Evolutionary conservation across 2,113 vertebrate genomes (phyloP).

Genomic region (Protobothrops mucrosquamatus): DNA sequence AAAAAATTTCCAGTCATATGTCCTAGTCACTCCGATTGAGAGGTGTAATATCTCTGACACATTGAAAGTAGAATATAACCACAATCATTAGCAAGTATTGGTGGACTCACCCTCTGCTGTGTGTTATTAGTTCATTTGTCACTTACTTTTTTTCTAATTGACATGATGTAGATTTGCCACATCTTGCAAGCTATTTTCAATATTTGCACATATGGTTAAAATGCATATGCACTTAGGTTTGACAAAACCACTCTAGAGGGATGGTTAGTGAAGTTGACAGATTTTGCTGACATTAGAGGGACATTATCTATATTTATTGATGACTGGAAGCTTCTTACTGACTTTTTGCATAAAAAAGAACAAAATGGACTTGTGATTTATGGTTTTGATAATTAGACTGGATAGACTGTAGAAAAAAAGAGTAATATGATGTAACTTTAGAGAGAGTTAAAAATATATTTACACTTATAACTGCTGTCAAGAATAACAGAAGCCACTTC

Average conservation of each 20-base stretch:
- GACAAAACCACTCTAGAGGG: not conserved
- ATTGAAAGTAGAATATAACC: not conserved
- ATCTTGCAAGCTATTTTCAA: not conserved
- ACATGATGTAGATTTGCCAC: not conserved
- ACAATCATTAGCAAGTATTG: not conserved
- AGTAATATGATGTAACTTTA: not conserved
- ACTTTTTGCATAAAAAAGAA: not conserved
- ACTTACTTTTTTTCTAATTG: not conserved
- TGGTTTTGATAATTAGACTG: not conserved
- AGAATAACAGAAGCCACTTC: not conserved
- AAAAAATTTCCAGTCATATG: not conserved
- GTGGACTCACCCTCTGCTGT: not conserved
- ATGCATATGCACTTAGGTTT: not conserved
- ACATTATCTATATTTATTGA: not conserved
- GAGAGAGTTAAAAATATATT: not conserved
- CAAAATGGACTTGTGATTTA: not conserved
- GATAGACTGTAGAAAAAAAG: not conserved
- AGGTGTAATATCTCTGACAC: not conserved
- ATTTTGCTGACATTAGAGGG: not conserved
- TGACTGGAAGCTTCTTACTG: not conserved
- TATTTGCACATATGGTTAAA: not conserved
- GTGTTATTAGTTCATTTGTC: not conserved
- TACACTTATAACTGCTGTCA: not conserved
- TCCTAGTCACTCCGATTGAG: not conserved
- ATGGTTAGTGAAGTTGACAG: not conserved